These are phyloP conservation scores for Dicyrtomina minuta DNA, from an alignment of 2,888 invertebrate genomes.

Conservation along the genomic window DNA sequence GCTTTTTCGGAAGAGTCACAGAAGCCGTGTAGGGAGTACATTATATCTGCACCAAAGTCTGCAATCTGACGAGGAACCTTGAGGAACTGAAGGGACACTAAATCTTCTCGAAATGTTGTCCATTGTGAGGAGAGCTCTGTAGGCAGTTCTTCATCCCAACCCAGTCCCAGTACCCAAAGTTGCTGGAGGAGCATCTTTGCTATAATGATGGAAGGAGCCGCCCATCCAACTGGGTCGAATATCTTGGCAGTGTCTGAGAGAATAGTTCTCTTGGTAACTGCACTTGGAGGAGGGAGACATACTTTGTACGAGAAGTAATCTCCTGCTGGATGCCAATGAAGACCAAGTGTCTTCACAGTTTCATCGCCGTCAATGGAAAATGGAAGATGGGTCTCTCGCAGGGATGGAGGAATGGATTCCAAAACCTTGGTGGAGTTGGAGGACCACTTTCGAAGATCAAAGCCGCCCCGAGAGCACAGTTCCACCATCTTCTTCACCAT, in stretches of 20 bases:
- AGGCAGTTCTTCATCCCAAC: conserved; percentile 6
- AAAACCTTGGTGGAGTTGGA: conserved; percentile 38
- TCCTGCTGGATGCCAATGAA: conserved; percentile 18
- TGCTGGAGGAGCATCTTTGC: conserved; percentile 12
- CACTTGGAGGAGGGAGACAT: conserved; percentile 27
- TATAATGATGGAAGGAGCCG: neutral
- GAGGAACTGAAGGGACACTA: no score
- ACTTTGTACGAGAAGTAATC: no score
- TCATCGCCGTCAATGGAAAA: neutral
- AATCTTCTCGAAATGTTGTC: no score
- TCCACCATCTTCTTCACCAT: conserved; percentile 16
- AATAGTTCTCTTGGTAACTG: neutral
- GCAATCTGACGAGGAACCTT: no score
- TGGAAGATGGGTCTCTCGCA: neutral
- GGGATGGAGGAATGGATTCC: conserved; percentile 19
- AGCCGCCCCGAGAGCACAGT: conserved; percentile 28
- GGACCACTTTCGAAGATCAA: conserved; percentile 51
- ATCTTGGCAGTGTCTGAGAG: no score
- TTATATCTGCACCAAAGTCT: no score
- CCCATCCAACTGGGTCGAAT: conserved; percentile 1
- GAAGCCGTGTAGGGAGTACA: conserved; percentile 28
- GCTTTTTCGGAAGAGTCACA: no score
- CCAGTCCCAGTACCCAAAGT: neutral
- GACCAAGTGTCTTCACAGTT: no score
- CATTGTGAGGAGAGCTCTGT: no score